Conservation (phyloP, 1,140 invertebrate genomes). For the Nasonia giraulti region DNA sequence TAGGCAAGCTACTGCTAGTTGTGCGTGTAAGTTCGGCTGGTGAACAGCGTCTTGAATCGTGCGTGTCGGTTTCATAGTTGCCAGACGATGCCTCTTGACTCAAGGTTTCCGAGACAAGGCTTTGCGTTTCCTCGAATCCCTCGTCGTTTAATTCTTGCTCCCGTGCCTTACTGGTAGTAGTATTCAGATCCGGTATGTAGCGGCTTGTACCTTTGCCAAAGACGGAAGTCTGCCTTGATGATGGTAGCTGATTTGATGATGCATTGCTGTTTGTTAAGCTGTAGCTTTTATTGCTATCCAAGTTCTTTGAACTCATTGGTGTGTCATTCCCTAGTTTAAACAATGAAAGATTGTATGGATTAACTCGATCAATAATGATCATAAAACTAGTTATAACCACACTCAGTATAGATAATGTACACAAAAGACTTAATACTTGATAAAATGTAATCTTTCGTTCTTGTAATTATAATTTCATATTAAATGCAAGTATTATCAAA, state of each 20-base stretch:
- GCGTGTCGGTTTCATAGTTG: slow-evolving; percentile 80
- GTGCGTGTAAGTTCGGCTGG: slow-evolving; percentile 64
- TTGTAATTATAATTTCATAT: not conserved
- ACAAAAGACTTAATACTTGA: too few species aligned
- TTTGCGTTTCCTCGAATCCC: slow-evolving; percentile 92
- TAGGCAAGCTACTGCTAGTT: not conserved
- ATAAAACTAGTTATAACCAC: too few species aligned
- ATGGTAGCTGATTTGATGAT: not conserved
- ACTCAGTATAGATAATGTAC: too few species aligned
- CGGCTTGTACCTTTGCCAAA: slow-evolving; percentile 48
- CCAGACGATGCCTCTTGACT: slow-evolving; percentile 86
- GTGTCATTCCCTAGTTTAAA: not conserved
- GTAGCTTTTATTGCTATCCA: not conserved
- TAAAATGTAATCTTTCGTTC: too few species aligned
- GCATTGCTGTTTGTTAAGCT: not conserved
- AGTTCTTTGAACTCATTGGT: not conserved
- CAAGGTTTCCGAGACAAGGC: slow-evolving; percentile 87
- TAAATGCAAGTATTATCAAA: too few species aligned
- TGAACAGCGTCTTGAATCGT: slow-evolving; percentile 72
- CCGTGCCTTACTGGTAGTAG: slow-evolving; percentile 68
- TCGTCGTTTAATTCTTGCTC: slow-evolving; percentile 88
- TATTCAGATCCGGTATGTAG: slow-evolving; percentile 71
- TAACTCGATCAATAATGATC: too few species aligned
- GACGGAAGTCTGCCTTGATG: not conserved
- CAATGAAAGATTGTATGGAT: too few species aligned